These are phyloP conservation scores for Frankliniella fusca DNA, from an alignment of 2,888 invertebrate genomes.

Conservation along the genomic window DNA sequence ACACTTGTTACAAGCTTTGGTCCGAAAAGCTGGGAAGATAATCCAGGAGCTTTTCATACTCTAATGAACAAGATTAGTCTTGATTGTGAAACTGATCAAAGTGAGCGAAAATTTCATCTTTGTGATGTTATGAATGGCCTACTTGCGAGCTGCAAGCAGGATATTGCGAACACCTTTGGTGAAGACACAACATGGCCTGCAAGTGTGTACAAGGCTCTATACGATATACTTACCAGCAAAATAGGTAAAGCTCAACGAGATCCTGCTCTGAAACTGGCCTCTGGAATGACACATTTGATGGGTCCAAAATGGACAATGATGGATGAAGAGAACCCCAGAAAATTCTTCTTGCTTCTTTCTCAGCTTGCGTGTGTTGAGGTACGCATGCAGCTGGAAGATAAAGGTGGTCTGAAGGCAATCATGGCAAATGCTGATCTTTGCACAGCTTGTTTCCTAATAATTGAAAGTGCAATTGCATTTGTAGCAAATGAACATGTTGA, in stretches of 20 bases:
- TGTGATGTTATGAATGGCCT: conserved; percentile 74
- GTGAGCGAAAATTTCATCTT: conserved; percentile 83
- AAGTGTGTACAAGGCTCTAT: conserved; percentile 74
- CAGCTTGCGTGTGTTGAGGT: conserved; percentile 90
- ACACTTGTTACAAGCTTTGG: conserved; percentile 70
- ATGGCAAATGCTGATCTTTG: conserved; percentile 71
- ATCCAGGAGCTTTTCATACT: conserved; percentile 74
- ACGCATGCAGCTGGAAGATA: conserved; percentile 87
- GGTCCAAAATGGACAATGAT: conserved; percentile 81
- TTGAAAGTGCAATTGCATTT: conserved; percentile 73
- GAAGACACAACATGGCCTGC: conserved; percentile 75
- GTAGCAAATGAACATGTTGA: conserved; percentile 78
- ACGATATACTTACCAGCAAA: conserved; percentile 79
- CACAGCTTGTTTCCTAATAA: conserved; percentile 75
- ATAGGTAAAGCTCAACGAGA: conserved; percentile 84
- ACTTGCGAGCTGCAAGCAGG: conserved; percentile 66
- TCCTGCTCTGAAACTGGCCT: conserved; percentile 78
- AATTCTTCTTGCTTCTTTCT: conserved; percentile 76
- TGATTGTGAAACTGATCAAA: conserved; percentile 84
- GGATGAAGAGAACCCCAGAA: conserved; percentile 71
- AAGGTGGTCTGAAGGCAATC: conserved; percentile 64
- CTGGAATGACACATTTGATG: conserved; percentile 72
- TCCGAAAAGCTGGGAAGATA: conserved; percentile 64
- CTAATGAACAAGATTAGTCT: conserved; percentile 76
- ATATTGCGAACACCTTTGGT: conserved; percentile 59